These are phyloP conservation scores for Brachionus angularis DNA, from an alignment of 1,140 invertebrate species.

Conservation along the genomic window DNA sequence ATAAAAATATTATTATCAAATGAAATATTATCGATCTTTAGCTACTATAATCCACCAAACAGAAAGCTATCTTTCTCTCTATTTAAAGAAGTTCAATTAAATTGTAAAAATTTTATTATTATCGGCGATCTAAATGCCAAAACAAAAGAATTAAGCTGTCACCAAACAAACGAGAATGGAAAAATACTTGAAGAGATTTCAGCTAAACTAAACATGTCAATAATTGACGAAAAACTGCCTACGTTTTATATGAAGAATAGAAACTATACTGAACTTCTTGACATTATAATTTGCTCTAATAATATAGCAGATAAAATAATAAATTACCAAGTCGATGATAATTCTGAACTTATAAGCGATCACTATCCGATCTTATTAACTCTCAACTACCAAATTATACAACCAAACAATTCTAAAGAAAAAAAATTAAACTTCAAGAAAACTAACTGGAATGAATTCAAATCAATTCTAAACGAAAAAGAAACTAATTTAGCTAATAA, in stretches of 20 bases:
- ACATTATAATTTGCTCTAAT: not conserved
- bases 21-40: not conserved
- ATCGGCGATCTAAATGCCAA: not conserved
- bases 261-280: not conserved
- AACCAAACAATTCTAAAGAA: not conserved
- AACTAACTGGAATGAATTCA: not conserved
- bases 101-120: conserved; percentile 15
- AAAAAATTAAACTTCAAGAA: not conserved
- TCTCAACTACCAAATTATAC: not conserved
- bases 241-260: not conserved
- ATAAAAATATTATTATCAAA: not conserved
- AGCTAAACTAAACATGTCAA: not conserved
- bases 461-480: not conserved
- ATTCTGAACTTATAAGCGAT: not conserved
- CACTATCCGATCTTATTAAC: not conserved
- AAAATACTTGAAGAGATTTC: not conserved
- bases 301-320: not conserved
- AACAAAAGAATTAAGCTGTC: not conserved
- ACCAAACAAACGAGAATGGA: not conserved
- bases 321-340: not conserved
- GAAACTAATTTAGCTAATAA: too few relatives aligned
- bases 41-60: not conserved
- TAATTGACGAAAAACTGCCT: not conserved
- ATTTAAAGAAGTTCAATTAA: not conserved
- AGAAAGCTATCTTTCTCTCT: not conserved